Evolutionary conservation across 2,888 invertebrate genomes (phyloP).

Genomic region (Brachypterus glaber): DNA sequence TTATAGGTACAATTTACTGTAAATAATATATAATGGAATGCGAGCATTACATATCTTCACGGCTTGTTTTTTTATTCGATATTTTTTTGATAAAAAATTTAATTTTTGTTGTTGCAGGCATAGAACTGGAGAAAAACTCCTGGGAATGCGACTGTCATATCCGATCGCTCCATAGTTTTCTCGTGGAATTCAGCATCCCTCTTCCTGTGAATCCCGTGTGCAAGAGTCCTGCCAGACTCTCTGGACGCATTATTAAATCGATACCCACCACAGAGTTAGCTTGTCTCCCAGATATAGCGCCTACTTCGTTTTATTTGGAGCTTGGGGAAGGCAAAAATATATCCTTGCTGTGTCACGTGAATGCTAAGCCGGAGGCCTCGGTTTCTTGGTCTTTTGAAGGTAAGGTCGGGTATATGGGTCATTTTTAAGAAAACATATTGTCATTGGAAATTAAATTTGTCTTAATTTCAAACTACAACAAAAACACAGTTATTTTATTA

Average conservation of each 20-base stretch:
- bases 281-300: slow-evolving; percentile 69
- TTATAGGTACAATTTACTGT: no score
- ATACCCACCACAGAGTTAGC: slow-evolving; percentile 61
- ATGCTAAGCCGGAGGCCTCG: slow-evolving; percentile 71
- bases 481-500: no score
- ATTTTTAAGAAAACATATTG: no score
- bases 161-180: slow-evolving; percentile 67
- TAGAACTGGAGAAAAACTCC: slow-evolving; percentile 73
- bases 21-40: no score
- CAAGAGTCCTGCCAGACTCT: slow-evolving; percentile 58
- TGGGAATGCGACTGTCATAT: slow-evolving; percentile 86
- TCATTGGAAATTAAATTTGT: no score
- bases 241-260: slow-evolving; percentile 57
- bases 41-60: no score
- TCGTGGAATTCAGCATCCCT: slow-evolving; percentile 65
- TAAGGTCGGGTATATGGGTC: no score
- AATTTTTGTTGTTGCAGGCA: slow-evolving; percentile 8
- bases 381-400: slow-evolving; percentile 79
- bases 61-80: no score
- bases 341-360: slow-evolving; percentile 69
- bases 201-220: slow-evolving; percentile 73
- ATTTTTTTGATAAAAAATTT: no score
- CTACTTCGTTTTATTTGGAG: slow-evolving; percentile 66
- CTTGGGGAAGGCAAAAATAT: slow-evolving; percentile 73
- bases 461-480: no score